These are phyloP conservation scores for Hybognathus amarus DNA, from an alignment of 2,797 vertebrate genomes.

Conservation along the genomic window DNA sequence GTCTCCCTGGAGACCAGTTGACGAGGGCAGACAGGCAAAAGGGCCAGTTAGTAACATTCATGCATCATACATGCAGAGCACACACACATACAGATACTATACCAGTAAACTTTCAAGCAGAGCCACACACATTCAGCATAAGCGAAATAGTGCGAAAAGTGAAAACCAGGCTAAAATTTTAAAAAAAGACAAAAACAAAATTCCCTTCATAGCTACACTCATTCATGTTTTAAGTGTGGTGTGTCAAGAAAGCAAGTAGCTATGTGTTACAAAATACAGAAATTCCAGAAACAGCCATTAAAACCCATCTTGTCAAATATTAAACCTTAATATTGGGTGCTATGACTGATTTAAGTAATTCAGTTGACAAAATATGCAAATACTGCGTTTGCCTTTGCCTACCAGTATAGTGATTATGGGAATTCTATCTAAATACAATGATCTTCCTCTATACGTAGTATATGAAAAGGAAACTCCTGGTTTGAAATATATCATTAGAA, in stretches of 20 bases:
- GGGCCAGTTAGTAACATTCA: constrained; percentile 87
- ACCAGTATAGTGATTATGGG: background rate
- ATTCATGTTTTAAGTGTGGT: background rate
- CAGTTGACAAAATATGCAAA: background rate
- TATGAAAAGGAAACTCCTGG: background rate
- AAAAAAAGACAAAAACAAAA: background rate
- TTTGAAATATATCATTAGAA: constrained; percentile 21
- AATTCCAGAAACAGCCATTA: background rate
- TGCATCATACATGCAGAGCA: constrained; percentile 85
- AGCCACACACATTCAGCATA: constrained; percentile 41
- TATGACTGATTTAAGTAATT: background rate
- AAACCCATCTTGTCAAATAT: background rate
- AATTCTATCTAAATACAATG: background rate
- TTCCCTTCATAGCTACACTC: background rate
- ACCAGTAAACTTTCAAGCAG: constrained; percentile 42
- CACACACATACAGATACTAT: constrained; percentile 42
- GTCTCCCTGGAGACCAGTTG: constrained; percentile 93
- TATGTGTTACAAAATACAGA: background rate
- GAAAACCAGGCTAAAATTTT: constrained; percentile 6
- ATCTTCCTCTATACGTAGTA: background rate
- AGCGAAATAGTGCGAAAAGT: constrained; percentile 30
- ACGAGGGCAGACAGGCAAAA: constrained; percentile 72
- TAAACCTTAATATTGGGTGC: background rate
- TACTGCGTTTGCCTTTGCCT: background rate
- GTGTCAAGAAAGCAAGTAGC: background rate